Evolutionary conservation across 2,113 vertebrate genomes (phyloP).

Genomic region (Mastomys coucha): DNA sequence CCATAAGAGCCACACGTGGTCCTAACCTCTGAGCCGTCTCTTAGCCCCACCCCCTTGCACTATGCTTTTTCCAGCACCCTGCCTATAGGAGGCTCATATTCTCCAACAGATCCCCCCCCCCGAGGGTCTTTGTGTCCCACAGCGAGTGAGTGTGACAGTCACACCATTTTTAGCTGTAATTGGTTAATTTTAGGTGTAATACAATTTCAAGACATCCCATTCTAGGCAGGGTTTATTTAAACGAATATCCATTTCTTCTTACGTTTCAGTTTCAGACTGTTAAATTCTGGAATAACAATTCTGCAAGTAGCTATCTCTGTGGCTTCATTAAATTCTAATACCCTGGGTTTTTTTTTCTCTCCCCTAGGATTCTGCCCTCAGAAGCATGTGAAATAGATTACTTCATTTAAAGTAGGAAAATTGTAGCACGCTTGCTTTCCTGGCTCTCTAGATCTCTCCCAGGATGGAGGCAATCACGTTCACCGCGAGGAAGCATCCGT

Average conservation of each 20-base stretch:
- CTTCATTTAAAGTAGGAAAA: conserved; percentile 30
- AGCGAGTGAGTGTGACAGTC: neutral
- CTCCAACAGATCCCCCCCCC: neutral
- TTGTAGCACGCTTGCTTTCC: conserved; percentile 56
- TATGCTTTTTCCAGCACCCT: neutral
- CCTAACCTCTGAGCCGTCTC: neutral
- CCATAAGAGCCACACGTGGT: neutral
- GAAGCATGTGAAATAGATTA: conserved; percentile 59
- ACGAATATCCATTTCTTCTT: conserved; percentile 8
- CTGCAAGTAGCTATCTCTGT: conserved; percentile 40
- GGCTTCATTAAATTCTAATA: conserved; percentile 62
- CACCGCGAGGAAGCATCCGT: conserved; percentile 81
- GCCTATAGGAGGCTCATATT: neutral
- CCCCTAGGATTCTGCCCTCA: conserved; percentile 75
- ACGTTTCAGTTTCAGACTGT: conserved; percentile 49
- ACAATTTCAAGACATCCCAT: conserved; percentile 20
- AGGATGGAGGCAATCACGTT: conserved; percentile 89
- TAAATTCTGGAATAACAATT: conserved; percentile 54
- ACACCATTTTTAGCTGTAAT: neutral
- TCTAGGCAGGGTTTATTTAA: neutral
- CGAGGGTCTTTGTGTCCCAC: neutral
- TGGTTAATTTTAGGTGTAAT: conserved; percentile 6
- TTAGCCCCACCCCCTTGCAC: neutral
- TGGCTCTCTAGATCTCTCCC: conserved; percentile 40
- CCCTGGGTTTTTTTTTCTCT: conserved; percentile 70